Conservation (phyloP, 1,140 invertebrate species). For the Aphidius gifuensis region DNA sequence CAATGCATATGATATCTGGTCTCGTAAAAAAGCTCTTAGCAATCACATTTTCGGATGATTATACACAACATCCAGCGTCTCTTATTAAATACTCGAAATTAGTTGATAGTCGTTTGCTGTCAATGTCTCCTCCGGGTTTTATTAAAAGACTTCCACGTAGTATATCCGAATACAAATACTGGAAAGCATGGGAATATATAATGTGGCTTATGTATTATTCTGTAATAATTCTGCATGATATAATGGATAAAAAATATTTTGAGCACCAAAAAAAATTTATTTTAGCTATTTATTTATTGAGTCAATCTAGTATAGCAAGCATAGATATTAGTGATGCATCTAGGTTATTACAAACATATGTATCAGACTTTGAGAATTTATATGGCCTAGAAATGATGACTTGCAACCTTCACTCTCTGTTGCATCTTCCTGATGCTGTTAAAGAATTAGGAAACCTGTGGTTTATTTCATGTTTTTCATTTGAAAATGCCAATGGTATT, state of each 20-base stretch:
- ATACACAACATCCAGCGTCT: too few relatives aligned
- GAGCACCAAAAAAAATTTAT: background rate
- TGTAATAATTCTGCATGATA: background rate
- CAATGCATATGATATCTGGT: too few relatives aligned
- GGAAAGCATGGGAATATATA: conserved; percentile 5
- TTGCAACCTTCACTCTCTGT: conserved; percentile 3
- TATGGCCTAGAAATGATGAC: background rate
- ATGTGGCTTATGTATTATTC: conserved; percentile 5
- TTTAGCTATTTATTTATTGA: background rate
- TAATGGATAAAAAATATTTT: conserved; percentile 1
- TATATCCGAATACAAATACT: too few relatives aligned
- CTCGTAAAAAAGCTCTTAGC: too few relatives aligned
- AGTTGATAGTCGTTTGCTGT: too few relatives aligned
- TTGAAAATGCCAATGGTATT: conserved; percentile 27
- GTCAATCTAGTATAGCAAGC: background rate
- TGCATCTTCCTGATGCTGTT: conserved; percentile 1
- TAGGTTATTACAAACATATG: background rate
- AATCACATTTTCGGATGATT: too few relatives aligned
- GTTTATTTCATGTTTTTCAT: conserved; percentile 21
- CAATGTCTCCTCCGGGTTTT: too few relatives aligned
- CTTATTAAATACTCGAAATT: too few relatives aligned
- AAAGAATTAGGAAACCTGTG: background rate
- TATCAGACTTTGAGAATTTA: conserved; percentile 5
- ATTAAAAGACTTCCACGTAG: too few relatives aligned
- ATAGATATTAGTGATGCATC: background rate